Conservation (phyloP, 1,140 invertebrate genomes). For the Nasonia longicornis region DNA sequence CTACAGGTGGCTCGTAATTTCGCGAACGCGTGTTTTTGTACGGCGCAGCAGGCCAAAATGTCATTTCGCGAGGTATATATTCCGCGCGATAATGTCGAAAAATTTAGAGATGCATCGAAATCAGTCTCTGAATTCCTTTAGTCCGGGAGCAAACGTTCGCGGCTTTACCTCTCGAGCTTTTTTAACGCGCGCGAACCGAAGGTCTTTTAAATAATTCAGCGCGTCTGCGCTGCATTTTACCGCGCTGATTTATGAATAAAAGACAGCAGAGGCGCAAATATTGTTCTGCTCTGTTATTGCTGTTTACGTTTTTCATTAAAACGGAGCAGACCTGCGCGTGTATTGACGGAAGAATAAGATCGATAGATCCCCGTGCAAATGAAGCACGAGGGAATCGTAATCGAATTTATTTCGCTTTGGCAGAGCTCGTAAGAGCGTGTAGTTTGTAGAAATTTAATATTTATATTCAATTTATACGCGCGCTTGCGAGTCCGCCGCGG, state of each 20-base stretch:
- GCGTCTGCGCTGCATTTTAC: background rate
- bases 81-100: too few species aligned
- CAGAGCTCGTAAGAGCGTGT: background rate
- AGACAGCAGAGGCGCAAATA: background rate
- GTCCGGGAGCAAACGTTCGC: background rate
- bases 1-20: conserved; percentile 39
- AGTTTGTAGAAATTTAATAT: conserved; percentile 12
- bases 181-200: background rate
- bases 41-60: too few species aligned
- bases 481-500: background rate
- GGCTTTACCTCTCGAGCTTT: background rate
- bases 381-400: background rate
- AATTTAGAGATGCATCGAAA: background rate
- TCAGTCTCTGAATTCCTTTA: background rate
- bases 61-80: too few species aligned
- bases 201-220: conserved; percentile 4
- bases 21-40: too few species aligned
- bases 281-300: background rate
- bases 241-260: conserved; percentile 1
- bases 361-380: background rate
- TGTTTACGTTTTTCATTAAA: background rate
- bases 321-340: background rate
- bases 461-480: conserved; percentile 2
- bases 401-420: conserved; percentile 12
- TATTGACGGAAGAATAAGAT: background rate